Percentiles rank a stretch among this genome's conserved stretches.
These are phyloP conservation scores for Tapirus indicus DNA, from an alignment of 2,797 vertebrate genomes.

Conservation along the genomic window DNA sequence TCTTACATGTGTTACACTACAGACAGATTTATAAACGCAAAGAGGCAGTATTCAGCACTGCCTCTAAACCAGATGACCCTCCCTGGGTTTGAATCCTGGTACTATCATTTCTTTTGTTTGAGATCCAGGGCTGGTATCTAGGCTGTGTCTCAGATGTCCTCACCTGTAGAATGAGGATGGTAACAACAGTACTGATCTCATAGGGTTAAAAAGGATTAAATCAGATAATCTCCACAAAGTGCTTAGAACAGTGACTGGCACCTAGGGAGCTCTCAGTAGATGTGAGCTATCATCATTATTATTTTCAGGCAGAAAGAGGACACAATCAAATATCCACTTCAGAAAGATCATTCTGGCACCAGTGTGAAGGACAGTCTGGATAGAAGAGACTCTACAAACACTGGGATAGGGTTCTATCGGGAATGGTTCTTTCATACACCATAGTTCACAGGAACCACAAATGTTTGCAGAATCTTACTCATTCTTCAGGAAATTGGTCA, in stretches of 20 bases:
- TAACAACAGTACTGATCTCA: background rate
- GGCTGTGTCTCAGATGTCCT: background rate
- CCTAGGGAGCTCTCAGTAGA: background rate
- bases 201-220: background rate
- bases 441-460: background rate
- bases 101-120: background rate
- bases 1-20: background rate
- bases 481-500: background rate
- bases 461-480: background rate
- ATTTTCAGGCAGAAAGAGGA: background rate
- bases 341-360: background rate
- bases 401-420: too few species aligned
- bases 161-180: background rate
- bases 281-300: background rate
- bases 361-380: background rate
- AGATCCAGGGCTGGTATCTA: background rate
- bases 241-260: background rate
- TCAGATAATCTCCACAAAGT: background rate
- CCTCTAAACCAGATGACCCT: background rate
- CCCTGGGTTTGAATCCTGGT: background rate
- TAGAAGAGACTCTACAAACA: background rate
- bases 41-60: background rate
- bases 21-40: background rate
- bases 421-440: background rate
- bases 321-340: background rate